Base-by-base conservation (phyloP, 2,888 invertebrate genomes). In the Allygus modestus region DNA sequence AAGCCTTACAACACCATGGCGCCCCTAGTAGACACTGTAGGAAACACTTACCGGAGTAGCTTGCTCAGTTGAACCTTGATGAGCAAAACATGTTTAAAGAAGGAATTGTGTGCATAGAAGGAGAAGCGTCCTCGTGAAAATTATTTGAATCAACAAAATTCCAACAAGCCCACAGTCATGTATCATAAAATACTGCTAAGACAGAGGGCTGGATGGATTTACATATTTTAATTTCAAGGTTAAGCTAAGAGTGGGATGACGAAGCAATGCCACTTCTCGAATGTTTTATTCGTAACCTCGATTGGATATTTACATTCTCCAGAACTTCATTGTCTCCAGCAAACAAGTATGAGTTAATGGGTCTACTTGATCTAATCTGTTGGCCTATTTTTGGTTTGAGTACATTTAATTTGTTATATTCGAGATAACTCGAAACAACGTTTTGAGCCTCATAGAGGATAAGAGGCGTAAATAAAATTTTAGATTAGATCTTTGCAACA, bases 171-270 rank as follows among this genome's bases (percentile, higher is more conserved):
- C 65, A 65, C 20, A 58, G 65, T 5, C 5, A 58, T 7, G 58
- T 23, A 9, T 2, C 28, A 28, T 65, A 9, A 20, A 28, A 58
- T 28, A 28, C 2, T 0, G 28, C 17, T 31, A 12, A 65, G 28
- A 65, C 31, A 28, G 11, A 65, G 65, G 20, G 23, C 23, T 58
- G 5, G 58, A 65, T 15, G 65, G 65, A 58, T 65, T 65, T 28
- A 17, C 65, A 65, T 65, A 65, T 28, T 65, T 65, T 65, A 15
- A 65, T 31, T 58, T 31, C 65, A 65, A 65, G 65, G 65, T 65
- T 31, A 28, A 28, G 65, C 28, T 15, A 15, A 12, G 12, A 65
- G 65, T 28, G 31, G 65, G 65, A 65, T 28, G 28, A 65, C 23
- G 4, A 28, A 28, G 17, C 28, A 65, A 31, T 28, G 31, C 65